A percentile compares a stretch with the other conserved stretches of the same genome.
Conservation (phyloP, 1,140 invertebrate genomes). For the Lasioglossum baleicum region DNA sequence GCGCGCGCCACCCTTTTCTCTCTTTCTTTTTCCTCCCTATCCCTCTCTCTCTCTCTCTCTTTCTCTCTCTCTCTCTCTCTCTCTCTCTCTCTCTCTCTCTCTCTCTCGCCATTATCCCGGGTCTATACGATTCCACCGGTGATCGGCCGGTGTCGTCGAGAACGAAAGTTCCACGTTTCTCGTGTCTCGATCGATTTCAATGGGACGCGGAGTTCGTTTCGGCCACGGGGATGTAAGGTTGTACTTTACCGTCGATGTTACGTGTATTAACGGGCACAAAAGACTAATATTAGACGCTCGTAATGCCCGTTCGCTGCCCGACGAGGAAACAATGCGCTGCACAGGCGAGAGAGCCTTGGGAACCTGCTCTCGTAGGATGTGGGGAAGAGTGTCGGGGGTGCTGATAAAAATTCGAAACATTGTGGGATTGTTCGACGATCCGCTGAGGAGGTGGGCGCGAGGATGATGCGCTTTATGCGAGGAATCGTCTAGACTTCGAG, state of each 20-base stretch:
- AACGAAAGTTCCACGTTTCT: neutral
- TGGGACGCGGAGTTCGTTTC: neutral
- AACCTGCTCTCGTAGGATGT: neutral
- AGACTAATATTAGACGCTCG: neutral
- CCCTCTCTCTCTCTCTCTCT: too few species aligned
- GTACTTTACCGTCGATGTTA: neutral
- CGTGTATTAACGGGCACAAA: conserved; percentile 5
- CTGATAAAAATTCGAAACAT: conserved; percentile 1
- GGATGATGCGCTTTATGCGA: neutral
- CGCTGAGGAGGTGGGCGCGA: neutral
- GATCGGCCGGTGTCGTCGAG: neutral
- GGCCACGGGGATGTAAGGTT: neutral
- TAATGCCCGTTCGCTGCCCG: neutral
- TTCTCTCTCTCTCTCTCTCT: too few species aligned
- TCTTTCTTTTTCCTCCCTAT: too few species aligned
- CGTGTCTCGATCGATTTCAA: neutral
- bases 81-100: too few species aligned
- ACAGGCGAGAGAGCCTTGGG: neutral
- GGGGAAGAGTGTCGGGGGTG: neutral
- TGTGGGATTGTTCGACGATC: neutral
- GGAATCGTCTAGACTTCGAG: too few species aligned
- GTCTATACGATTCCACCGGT: neutral
- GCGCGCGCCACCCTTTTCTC: neutral
- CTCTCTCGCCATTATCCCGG: neutral
- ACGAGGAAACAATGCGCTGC: neutral